Base-by-base conservation (phyloP, 2,888 invertebrate genomes). In the Candidula unifasciata region DNA sequence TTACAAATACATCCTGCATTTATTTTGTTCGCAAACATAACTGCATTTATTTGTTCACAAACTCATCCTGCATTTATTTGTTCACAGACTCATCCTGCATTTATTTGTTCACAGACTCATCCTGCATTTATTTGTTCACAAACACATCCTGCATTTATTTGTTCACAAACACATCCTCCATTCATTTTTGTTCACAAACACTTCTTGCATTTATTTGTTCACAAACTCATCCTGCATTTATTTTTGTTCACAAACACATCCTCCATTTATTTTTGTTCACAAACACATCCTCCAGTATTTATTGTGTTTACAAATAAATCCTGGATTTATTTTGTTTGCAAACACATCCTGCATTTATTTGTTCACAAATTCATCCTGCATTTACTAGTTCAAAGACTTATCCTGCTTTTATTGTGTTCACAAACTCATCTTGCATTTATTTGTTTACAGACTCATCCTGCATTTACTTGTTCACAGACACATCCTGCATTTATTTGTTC, bases 71-170 rank as follows among this genome's bases (percentile, higher is more conserved):
- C 44, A 44, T 44, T 44, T 44, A 10, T 44, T 44, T 44, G 10
- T 44, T 44, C 44, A 6, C 44, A 44, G 44, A 44, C 44, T 44
- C 44, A 44, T 44, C 44, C 44, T 6, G 10, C 44, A 44, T 44
- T 44, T 44, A 10, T 44, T 44, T 44, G 44, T 44, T 44, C 44
- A 44, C 44, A 44, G 10, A 44, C 44, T 44, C 44, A 44, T 44
- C 44, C 44, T 6, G 10, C 44, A 44, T 44, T 44, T 44, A 10
- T 44, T 44, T 44, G 24, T 69, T 21, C 18, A 80, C 87, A 88
- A 91, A 86, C 80, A 91, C n/a, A 88, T 89, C 13, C 93, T 94
- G 44, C 44, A 44, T 44, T 44, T 44, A 44, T 44, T 44, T 44
- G 44, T 44, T 44, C 44, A 44, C 44, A 44, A 44, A 44, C 44